Conservation (phyloP, 2,113 vertebrate species). For the Mobula birostris region DNA sequence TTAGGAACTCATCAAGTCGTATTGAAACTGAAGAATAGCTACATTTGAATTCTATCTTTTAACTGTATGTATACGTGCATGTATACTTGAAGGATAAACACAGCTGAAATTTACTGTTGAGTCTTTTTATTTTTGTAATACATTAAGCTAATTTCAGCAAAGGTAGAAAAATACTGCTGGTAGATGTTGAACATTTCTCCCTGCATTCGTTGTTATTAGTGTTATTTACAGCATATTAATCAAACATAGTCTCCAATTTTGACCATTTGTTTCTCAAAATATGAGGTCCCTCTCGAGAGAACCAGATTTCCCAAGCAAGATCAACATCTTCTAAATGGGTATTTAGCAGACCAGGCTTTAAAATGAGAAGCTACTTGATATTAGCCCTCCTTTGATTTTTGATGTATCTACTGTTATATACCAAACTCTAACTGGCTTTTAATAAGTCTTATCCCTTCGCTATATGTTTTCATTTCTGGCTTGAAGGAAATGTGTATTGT, state of each 20-base stretch:
- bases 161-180: background rate
- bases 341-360: background rate
- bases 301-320: background rate
- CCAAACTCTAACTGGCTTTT: background rate
- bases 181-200: background rate
- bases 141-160: background rate
- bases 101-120: background rate
- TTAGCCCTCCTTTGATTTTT: background rate
- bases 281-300: background rate
- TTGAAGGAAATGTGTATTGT: background rate
- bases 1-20: background rate
- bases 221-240: constrained; percentile 1
- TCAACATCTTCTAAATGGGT: background rate
- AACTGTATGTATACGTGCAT: background rate
- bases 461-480: background rate
- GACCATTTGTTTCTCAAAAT: background rate
- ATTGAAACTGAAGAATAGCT: background rate
- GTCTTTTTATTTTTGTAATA: background rate
- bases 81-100: background rate
- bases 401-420: background rate
- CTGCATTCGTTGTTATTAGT: background rate
- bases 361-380: background rate
- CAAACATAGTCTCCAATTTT: background rate
- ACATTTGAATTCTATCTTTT: background rate
- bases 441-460: background rate